Evolutionary conservation across 2,113 vertebrate species (phyloP).

Genomic region (Datnioides undecimradiatus): DNA sequence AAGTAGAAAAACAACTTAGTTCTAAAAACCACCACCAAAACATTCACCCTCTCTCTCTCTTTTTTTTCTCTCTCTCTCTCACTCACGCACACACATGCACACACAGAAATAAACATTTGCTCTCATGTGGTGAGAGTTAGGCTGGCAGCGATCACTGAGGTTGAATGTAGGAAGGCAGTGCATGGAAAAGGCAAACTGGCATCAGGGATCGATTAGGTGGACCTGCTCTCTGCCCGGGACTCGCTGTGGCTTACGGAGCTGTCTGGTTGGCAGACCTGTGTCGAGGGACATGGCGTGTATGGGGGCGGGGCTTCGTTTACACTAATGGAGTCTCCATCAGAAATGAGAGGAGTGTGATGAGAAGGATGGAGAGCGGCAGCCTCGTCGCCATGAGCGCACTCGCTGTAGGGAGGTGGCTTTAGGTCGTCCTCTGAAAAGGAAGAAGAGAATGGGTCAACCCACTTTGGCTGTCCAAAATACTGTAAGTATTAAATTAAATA

Average conservation of each 20-base stretch:
- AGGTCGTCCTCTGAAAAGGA: conserved; percentile 82
- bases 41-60: not conserved
- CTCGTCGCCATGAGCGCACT: conserved; percentile 75
- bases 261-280: conserved; percentile 41
- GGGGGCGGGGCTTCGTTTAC: conserved; percentile 86
- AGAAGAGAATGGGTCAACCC: not conserved
- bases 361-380: conserved; percentile 57
- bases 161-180: conserved; percentile 76
- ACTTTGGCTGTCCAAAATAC: not conserved
- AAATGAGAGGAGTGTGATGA: conserved; percentile 66
- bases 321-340: conserved; percentile 75
- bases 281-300: conserved; percentile 76
- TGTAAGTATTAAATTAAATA: not conserved
- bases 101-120: conserved; percentile 52
- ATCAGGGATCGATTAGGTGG: conserved; percentile 60
- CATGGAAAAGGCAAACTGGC: conserved; percentile 74
- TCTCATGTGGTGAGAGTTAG: conserved; percentile 68
- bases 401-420: conserved; percentile 89
- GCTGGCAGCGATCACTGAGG: conserved; percentile 74
- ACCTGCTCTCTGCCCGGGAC: conserved; percentile 56
- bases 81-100: not conserved
- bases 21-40: conserved; percentile 38
- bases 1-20: conserved; percentile 54
- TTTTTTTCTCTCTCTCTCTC: conserved; percentile 2
- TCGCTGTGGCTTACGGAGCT: conserved; percentile 47